Evolutionary conservation across 2,888 invertebrate genomes (phyloP).

Genomic region (Diloba caeruleocephala): DNA sequence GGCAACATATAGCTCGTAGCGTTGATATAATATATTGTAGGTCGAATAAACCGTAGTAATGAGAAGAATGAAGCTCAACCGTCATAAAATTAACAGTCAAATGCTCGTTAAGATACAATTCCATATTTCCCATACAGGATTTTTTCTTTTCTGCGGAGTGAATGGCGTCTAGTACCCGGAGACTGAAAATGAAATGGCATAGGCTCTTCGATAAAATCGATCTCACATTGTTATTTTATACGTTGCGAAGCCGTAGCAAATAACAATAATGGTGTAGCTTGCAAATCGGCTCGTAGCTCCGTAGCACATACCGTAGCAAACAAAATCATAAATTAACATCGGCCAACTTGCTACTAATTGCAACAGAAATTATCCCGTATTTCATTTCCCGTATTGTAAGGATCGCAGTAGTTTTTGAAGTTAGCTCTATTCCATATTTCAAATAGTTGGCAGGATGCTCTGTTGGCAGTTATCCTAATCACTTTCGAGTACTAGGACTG

Average conservation of each 20-base stretch:
- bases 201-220: no score
- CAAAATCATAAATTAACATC: constrained; percentile 40
- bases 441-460: constrained; percentile 45
- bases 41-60: no score
- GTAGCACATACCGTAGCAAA: constrained; percentile 36
- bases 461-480: constrained; percentile 55
- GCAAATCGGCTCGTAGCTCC: constrained; percentile 25
- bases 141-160: no score
- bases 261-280: constrained; percentile 28
- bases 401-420: constrained; percentile 45
- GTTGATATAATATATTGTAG: no score
- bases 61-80: no score
- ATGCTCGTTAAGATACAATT: no score
- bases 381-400: constrained; percentile 38
- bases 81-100: no score
- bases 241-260: constrained; percentile 5
- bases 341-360: constrained; percentile 44
- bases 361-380: constrained; percentile 45
- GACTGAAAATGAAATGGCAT: no score
- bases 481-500: constrained; percentile 34
- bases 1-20: no score
- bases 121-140: no score
- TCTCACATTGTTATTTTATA: background rate
- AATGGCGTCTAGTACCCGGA: no score
- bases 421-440: constrained; percentile 49